Conservation (phyloP, 2,888 invertebrate genomes). For the Sinhomidia bicolor region DNA sequence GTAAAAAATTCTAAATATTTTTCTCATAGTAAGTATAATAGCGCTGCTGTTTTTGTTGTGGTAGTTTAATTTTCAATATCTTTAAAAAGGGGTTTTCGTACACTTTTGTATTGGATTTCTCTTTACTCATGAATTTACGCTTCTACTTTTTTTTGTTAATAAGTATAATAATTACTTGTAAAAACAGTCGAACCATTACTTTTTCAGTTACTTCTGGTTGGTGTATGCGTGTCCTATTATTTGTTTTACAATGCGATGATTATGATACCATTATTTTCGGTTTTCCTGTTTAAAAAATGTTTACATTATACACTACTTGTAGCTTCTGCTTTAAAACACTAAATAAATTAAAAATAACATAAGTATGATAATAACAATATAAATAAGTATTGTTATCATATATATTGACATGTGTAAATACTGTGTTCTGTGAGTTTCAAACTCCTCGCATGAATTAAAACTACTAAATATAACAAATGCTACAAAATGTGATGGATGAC, state of each 20-base stretch:
- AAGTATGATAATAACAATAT: background rate
- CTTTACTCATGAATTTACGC: background rate
- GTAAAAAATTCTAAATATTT: constrained; percentile 46
- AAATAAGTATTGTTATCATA: constrained; percentile 53
- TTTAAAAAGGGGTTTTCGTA: constrained; percentile 5
- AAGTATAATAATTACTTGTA: background rate
- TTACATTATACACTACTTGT: constrained; percentile 1
- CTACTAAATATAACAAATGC: constrained; percentile 4
- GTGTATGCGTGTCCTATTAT: background rate
- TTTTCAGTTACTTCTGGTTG: background rate
- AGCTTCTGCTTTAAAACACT: constrained; percentile 48
- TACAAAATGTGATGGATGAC: constrained; percentile 9
- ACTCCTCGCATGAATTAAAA: constrained; percentile 37
- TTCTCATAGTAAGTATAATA: constrained; percentile 40
- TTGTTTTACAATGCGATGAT: background rate
- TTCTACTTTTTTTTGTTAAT: background rate
- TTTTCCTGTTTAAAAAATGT: background rate
- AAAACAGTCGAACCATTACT: constrained; percentile 17
- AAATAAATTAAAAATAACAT: constrained; percentile 63
- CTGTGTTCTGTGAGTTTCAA: constrained; percentile 73
- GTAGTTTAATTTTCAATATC: background rate
- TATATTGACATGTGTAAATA: constrained; percentile 73
- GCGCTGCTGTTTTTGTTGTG: constrained; percentile 33
- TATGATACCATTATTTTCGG: background rate
- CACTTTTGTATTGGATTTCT: background rate